Conservation (phyloP, 2,113 vertebrate genomes). For the Eretmochelys imbricata region DNA sequence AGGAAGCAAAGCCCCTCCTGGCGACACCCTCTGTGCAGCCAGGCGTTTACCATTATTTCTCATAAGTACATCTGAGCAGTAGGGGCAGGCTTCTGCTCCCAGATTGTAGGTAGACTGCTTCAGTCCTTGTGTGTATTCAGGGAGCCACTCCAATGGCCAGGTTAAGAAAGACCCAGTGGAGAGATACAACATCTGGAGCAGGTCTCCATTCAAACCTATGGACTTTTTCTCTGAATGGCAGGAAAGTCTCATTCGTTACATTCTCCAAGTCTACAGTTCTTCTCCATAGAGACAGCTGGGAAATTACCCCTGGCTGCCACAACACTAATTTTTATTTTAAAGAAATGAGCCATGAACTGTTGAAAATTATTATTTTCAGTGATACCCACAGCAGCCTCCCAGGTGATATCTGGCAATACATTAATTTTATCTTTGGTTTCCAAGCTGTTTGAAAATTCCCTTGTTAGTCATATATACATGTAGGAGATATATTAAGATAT, state of each 20-base stretch:
- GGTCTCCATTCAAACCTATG: conserved; percentile 19
- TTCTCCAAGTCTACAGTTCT: conserved; percentile 45
- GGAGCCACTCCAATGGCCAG: background rate
- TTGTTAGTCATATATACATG: background rate
- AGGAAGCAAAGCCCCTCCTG: no score
- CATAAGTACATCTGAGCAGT: background rate
- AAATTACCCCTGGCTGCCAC: conserved; percentile 72
- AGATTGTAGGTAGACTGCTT: background rate
- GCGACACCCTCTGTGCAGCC: no score
- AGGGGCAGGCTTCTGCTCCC: background rate
- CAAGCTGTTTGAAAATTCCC: conserved; percentile 39
- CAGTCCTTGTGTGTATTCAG: background rate
- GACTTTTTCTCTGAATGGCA: background rate
- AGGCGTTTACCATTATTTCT: background rate
- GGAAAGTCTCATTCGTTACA: conserved; percentile 58
- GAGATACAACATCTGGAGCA: background rate
- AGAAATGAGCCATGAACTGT: conserved; percentile 78
- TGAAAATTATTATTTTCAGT: conserved; percentile 76
- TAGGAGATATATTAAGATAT: conserved; percentile 5
- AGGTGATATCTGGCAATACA: conserved; percentile 48
- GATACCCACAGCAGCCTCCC: background rate
- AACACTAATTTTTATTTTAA: conserved; percentile 79
- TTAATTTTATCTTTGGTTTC: conserved; percentile 67
- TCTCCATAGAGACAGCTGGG: conserved; percentile 64
- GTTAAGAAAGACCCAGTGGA: conserved; percentile 56